A percentile compares a stretch with the other conserved stretches of the same genome.
phyloP scores from a whole-genome alignment of 2,888 invertebrate genomes.

The Punctoribates punctum region DNA sequence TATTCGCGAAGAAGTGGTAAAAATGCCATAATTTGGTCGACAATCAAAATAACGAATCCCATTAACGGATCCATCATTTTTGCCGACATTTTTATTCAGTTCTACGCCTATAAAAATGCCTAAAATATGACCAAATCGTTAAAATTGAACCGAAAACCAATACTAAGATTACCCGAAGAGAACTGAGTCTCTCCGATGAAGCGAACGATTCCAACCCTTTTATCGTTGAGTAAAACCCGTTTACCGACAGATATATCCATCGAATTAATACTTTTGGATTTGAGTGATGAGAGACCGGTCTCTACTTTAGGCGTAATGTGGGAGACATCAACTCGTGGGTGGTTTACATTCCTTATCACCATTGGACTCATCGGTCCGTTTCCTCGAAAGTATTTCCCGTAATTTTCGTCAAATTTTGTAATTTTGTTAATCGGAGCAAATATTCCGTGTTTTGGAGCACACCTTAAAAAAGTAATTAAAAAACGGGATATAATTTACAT shows the following conservation, averaged over 20 bases:
- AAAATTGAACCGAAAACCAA: not conserved
- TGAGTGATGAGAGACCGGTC: constrained; percentile 51
- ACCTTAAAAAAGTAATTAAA: constrained; percentile 49
- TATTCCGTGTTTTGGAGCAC: constrained; percentile 56
- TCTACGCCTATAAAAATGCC: constrained; percentile 58
- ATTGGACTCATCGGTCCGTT: not conserved
- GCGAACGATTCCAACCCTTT: constrained; percentile 54
- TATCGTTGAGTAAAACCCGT: constrained; percentile 55
- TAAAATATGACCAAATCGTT: constrained; percentile 44
- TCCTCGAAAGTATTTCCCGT: not conserved
- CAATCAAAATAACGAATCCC: constrained; percentile 57
- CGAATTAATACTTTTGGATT: constrained; percentile 38
- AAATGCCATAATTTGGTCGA: constrained; percentile 55
- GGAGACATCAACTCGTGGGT: constrained; percentile 53
- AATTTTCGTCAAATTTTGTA: constrained; percentile 49
- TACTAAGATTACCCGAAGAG: constrained; percentile 53
- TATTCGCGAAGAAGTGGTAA: constrained; percentile 54
- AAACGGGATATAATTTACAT: not conserved
- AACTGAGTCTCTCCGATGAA: constrained; percentile 56
- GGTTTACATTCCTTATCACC: constrained; percentile 43
- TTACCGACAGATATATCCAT: constrained; percentile 51
- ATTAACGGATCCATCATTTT: constrained; percentile 57
- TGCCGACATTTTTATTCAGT: constrained; percentile 55
- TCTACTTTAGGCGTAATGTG: constrained; percentile 56
- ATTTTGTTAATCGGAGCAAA: constrained; percentile 57